phyloP scores from a whole-genome alignment of 2,113 vertebrate genomes.

The Equus quagga region DNA sequence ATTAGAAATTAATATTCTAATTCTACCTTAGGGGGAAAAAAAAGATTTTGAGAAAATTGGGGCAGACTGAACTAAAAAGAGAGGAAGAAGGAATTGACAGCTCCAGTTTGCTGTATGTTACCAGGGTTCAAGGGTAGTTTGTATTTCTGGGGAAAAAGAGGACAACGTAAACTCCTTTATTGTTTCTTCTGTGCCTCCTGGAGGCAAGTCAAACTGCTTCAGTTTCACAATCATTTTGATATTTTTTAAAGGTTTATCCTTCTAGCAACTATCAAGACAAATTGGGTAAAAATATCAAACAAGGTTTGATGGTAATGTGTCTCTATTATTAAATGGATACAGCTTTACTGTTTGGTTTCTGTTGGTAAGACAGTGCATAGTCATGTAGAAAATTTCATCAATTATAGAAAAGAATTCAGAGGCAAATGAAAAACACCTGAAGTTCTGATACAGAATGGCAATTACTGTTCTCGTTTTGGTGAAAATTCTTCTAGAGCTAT shows the following conservation, averaged over 20 bases:
- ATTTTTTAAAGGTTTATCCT: background rate
- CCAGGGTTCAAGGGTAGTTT: background rate
- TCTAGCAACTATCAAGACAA: background rate
- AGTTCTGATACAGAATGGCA: background rate
- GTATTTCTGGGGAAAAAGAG: background rate
- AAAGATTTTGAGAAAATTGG: background rate
- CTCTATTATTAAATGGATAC: background rate
- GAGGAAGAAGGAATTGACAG: background rate
- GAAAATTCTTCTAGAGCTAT: slow-evolving; percentile 2
- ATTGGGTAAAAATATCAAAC: background rate
- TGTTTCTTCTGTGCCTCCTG: background rate
- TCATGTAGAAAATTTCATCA: background rate
- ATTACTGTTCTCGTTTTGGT: background rate
- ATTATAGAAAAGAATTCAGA: slow-evolving; percentile 28
- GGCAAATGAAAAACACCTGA: slow-evolving; percentile 8
- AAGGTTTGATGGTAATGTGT: background rate
- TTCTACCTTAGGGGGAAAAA: background rate
- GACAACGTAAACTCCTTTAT: background rate
- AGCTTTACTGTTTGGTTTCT: background rate
- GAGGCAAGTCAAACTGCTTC: background rate
- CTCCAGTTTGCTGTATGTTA: background rate
- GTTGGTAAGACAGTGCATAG: background rate
- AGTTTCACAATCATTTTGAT: background rate
- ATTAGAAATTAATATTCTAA: background rate
- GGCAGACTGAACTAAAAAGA: background rate